A percentile compares a stretch with the other conserved stretches of the same genome.
Evolutionary conservation across 1,140 invertebrate species (phyloP).

Genomic region (Leucophenga varia): DNA sequence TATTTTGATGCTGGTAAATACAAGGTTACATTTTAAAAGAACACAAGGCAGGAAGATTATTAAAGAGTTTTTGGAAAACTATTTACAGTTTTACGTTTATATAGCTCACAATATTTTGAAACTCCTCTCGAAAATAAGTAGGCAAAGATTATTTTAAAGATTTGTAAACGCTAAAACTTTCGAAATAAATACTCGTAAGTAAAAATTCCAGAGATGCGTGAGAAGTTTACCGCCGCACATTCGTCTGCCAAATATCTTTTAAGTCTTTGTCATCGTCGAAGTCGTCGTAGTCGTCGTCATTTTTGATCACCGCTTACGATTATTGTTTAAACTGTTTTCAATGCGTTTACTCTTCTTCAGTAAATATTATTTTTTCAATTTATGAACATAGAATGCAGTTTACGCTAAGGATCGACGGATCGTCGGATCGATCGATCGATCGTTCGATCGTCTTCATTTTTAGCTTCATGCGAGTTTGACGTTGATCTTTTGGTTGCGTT

Average conservation of each 20-base stretch:
- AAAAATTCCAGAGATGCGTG: conserved; percentile 48
- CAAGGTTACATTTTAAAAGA: too few species aligned
- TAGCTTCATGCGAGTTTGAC: too few species aligned
- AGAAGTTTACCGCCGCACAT: conserved; percentile 38
- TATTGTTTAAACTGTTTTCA: conserved; percentile 55
- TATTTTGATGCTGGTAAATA: too few species aligned
- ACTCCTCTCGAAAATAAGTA: too few species aligned
- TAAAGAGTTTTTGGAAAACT: too few species aligned
- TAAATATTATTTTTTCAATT: conserved; percentile 53
- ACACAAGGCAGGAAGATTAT: too few species aligned
- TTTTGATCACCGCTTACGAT: conserved; percentile 49
- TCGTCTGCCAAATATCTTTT: conserved; percentile 6
- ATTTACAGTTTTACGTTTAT: too few species aligned
- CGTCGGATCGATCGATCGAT: conserved; percentile 9
- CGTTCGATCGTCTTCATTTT: conserved; percentile 14
- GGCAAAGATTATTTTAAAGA: conserved; percentile 21
- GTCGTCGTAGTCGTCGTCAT: conserved; percentile 17
- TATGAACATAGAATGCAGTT: conserved; percentile 26
- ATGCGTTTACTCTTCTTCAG: conserved; percentile 47
- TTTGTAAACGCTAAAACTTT: conserved; percentile 49
- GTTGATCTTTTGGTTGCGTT: too few species aligned
- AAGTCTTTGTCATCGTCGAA: conserved; percentile 6
- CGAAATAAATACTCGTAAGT: conserved; percentile 45
- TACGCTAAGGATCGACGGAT: too few species aligned
- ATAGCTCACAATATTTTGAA: too few species aligned